Percentiles rank a stretch among this genome's conserved stretches.
These are phyloP conservation scores for Oophaga pumilio DNA, from an alignment of 2,113 vertebrate species.

Conservation along the genomic window DNA sequence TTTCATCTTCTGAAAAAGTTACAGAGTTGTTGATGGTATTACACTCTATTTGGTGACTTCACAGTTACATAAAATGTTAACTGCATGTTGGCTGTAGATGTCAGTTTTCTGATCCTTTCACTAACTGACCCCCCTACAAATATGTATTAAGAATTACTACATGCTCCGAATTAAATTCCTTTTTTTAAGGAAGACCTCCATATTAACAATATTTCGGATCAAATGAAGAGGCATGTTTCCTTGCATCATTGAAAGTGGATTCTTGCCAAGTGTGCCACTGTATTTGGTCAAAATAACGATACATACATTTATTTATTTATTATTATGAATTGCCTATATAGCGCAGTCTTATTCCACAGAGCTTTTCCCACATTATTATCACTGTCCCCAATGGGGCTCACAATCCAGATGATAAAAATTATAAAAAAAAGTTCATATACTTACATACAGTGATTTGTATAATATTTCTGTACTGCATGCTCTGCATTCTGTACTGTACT, in stretches of 20 bases:
- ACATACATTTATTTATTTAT: too few species aligned
- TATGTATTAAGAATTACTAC: not conserved
- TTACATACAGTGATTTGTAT: too few species aligned
- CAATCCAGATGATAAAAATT: too few species aligned
- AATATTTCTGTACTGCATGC: too few species aligned
- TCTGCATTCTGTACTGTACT: too few species aligned
- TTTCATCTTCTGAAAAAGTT: constrained; percentile 61
- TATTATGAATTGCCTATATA: too few species aligned
- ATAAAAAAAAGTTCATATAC: too few species aligned
- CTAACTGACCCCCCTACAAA: not conserved
- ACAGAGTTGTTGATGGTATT: constrained; percentile 53
- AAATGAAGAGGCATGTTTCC: not conserved
- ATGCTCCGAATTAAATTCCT: not conserved
- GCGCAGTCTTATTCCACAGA: too few species aligned
- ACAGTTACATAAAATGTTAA: constrained; percentile 54
- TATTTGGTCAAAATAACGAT: not conserved
- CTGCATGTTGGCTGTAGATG: not conserved
- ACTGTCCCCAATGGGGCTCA: too few species aligned
- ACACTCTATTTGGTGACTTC: constrained; percentile 60
- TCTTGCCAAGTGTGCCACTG: not conserved
- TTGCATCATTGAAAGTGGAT: not conserved
- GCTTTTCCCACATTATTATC: too few species aligned
- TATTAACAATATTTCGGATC: not conserved
- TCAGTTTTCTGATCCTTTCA: not conserved
- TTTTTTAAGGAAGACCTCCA: not conserved